Base-by-base conservation (phyloP, 2,797 vertebrate genomes). In the Pseudomugil tenellus region DNA sequence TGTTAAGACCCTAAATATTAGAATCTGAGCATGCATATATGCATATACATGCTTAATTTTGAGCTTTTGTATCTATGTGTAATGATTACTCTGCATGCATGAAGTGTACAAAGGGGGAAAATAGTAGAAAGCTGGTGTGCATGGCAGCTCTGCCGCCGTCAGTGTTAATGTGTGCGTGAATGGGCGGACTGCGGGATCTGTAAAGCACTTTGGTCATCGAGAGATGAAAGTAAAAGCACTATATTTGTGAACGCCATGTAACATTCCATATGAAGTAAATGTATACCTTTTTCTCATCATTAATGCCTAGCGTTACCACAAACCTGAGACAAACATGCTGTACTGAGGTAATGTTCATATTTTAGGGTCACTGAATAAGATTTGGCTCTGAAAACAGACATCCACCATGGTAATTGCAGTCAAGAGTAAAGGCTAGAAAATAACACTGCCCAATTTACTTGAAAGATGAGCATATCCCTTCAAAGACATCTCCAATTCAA, bases 321-420 rank as follows among this genome's bases (percentile, higher is more conserved):
- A 39, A 60, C 49, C n/a, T 21, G 34, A 70, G 79, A 81, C 66
- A 82, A 83, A 84, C 65, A 71, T 76, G 67, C 49, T 70, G 62
- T 58, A 72, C 66, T 78, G 77, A 82, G 76, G 76, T 79, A 82
- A 88, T 66, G 67, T 61, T 67, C 68, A 70, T 80, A 26, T 51
- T 80, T 75, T 69, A 59, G 74, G 82, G 78, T 85, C 65, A 58
- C 73, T 68, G 67, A 86, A 79, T 68, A 81, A 84, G 66, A 61
- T 29, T 17, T 19, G 60, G 35, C 35, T 32, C 85, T 90, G 90
- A 87, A 90, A 88, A 79, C 80, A 88, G 87, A 87, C 63, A 48
- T 84, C 59, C 73, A 80, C 77, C 91, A 86, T 90, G 78, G 86
- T 78, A 91, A 91, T 88, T 69, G 83, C 59, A 77, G 84, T 84